Conservation (phyloP, 2,113 vertebrate species). For the Ellobius talpinus region DNA sequence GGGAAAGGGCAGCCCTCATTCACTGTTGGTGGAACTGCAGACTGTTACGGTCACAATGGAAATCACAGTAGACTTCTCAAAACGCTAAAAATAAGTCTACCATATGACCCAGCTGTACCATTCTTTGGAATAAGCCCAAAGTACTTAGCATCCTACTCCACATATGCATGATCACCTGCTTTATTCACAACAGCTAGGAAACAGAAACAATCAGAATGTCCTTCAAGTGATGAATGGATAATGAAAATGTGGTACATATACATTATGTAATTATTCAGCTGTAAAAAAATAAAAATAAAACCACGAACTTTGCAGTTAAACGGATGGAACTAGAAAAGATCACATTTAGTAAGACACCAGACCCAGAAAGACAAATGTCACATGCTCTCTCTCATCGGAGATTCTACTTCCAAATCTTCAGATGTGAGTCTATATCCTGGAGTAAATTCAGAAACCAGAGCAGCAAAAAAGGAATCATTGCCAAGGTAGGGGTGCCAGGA, state of each 20-base stretch:
- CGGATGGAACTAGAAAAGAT: neutral
- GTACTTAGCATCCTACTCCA: too few species aligned
- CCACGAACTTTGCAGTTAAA: neutral
- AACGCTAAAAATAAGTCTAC: neutral
- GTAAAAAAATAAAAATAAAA: neutral
- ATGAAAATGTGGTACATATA: too few species aligned
- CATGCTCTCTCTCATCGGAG: neutral
- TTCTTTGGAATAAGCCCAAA: neutral
- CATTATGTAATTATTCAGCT: neutral
- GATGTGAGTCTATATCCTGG: neutral
- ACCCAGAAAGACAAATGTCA: neutral
- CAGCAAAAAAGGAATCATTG: neutral
- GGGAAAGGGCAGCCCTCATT: neutral
- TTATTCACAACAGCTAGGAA: neutral
- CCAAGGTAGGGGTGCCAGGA: neutral
- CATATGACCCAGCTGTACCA: neutral
- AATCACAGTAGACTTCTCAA: neutral
- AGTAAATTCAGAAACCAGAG: neutral
- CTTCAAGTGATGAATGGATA: neutral
- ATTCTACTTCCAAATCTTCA: neutral
- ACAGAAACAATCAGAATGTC: neutral
- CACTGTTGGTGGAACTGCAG: neutral
- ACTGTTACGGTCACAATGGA: neutral
- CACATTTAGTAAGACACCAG: neutral
- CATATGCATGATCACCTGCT: neutral